Evolutionary conservation across 2,888 invertebrate species (phyloP).

Genomic region (Phlogophora meticulosa): DNA sequence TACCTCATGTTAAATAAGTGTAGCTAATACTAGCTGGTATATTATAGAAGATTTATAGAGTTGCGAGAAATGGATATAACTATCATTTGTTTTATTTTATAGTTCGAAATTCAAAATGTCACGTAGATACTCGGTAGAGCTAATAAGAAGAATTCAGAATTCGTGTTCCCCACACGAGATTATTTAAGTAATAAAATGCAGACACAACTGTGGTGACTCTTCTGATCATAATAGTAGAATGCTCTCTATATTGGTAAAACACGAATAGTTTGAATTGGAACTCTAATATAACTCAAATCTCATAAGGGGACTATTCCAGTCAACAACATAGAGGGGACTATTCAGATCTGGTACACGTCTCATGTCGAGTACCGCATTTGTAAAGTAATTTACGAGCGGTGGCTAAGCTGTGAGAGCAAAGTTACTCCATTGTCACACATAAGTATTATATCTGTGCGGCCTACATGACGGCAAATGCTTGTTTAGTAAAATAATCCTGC

Average conservation of each 20-base stretch:
- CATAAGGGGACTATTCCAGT: constrained; percentile 22
- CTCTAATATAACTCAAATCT: constrained; percentile 28
- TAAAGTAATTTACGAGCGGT: constrained; percentile 59
- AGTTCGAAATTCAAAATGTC: constrained; percentile 13
- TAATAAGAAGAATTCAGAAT: no score
- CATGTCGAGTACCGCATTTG: constrained; percentile 44
- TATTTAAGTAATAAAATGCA: not conserved
- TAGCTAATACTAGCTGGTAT: constrained; percentile 34
- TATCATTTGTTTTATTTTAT: constrained; percentile 10
- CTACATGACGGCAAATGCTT: constrained; percentile 38
- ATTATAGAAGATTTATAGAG: constrained; percentile 10
- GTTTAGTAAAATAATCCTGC: constrained; percentile 43
- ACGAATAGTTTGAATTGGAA: not conserved
- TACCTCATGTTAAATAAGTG: constrained; percentile 25
- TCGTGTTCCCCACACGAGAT: no score
- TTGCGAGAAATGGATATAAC: constrained; percentile 4
- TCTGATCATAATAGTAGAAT: not conserved
- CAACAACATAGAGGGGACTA: constrained; percentile 28
- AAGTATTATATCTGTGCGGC: constrained; percentile 50
- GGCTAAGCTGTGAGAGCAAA: constrained; percentile 41
- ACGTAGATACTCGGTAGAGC: constrained; percentile 7
- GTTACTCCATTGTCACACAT: constrained; percentile 50
- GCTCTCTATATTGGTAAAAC: constrained; percentile 17
- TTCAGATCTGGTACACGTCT: constrained; percentile 50
- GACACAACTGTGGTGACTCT: constrained; percentile 4